phyloP scores from a whole-genome alignment of 1,140 invertebrate genomes.

The Anadara kagoshimensis region DNA sequence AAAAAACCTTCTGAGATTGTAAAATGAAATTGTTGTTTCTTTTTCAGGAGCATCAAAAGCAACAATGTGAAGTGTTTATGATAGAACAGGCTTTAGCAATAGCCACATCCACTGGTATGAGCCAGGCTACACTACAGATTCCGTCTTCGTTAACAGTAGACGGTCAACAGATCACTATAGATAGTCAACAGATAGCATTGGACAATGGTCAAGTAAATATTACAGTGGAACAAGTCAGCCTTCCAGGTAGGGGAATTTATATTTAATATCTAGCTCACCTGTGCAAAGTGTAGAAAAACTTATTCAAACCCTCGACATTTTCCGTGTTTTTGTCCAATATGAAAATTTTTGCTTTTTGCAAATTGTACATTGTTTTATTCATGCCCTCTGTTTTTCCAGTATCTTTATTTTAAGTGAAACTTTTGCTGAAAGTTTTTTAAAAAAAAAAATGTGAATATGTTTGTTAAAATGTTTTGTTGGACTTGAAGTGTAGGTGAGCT shows the following conservation, averaged over 20 bases:
- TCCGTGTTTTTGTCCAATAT: too few species aligned
- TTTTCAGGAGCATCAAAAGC: conserved; percentile 66
- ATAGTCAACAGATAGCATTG: conserved; percentile 45
- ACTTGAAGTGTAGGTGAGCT: too few species aligned
- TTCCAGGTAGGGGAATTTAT: conserved; percentile 43
- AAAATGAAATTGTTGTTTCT: neutral
- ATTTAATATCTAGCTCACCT: neutral
- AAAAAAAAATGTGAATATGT: too few species aligned
- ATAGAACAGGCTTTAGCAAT: conserved; percentile 69
- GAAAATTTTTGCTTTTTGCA: too few species aligned
- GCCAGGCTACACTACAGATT: conserved; percentile 65
- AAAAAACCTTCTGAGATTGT: neutral
- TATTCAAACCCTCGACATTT: too few species aligned
- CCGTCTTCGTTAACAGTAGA: conserved; percentile 48
- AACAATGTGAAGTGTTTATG: conserved; percentile 67
- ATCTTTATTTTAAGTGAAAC: too few species aligned
- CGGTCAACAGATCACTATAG: conserved; percentile 46
- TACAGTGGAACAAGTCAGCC: conserved; percentile 53
- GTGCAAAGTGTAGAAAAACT: too few species aligned
- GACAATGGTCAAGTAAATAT: conserved; percentile 51
- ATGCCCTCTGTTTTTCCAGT: too few species aligned
- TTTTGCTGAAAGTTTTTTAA: too few species aligned
- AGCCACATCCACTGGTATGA: conserved; percentile 59
- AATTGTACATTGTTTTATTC: too few species aligned
- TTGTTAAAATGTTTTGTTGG: too few species aligned